Conservation (phyloP, 2,797 vertebrate genomes). For the Sebastes goodei region DNA sequence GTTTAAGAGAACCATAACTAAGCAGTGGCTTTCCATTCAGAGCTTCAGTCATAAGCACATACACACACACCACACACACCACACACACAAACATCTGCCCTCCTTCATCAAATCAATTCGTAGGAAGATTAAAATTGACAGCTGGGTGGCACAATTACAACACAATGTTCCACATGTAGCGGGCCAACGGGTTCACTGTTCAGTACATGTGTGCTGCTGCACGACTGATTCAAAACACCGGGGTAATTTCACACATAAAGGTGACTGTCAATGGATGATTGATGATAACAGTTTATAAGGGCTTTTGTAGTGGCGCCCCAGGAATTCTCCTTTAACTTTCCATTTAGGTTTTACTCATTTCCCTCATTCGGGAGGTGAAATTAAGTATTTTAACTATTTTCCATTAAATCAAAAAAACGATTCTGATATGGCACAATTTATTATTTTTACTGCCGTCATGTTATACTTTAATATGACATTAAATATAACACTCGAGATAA, state of each 20-base stretch:
- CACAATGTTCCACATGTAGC: conserved; percentile 42
- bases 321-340: conserved; percentile 18
- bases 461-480: neutral
- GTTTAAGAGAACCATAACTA: conserved; percentile 21
- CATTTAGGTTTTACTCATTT: conserved; percentile 14
- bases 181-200: conserved; percentile 63
- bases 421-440: neutral
- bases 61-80: neutral
- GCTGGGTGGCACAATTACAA: conserved; percentile 71
- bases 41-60: conserved; percentile 15
- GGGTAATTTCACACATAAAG: conserved; percentile 62
- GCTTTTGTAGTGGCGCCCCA: neutral
- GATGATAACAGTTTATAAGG: conserved; percentile 55
- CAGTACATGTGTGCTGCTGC: conserved; percentile 48
- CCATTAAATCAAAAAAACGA: neutral
- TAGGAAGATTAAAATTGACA: conserved; percentile 72
- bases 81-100: conserved; percentile 69
- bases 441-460: neutral
- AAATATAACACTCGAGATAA: neutral
- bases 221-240: conserved; percentile 60
- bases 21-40: conserved; percentile 24
- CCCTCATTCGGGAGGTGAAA: neutral
- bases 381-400: neutral
- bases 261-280: conserved; percentile 60
- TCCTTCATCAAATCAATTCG: conserved; percentile 54